Evolutionary conservation across 1,140 invertebrate species (phyloP).

Genomic region (Venustaconcha ellipsiformis): DNA sequence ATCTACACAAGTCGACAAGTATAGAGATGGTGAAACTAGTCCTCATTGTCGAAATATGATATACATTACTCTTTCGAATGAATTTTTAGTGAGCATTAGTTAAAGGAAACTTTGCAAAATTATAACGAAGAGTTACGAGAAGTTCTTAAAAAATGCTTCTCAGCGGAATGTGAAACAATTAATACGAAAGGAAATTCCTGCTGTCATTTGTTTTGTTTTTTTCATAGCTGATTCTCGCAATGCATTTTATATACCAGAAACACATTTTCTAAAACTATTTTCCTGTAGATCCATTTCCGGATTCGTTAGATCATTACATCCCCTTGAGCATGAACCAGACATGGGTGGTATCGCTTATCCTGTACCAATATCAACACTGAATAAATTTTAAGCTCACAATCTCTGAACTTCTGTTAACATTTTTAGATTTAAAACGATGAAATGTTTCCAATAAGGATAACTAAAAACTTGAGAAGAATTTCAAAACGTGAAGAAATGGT

Average conservation of each 20-base stretch:
- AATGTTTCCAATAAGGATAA: constrained; percentile 10
- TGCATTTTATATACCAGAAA: constrained; percentile 17
- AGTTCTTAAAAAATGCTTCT: constrained; percentile 15
- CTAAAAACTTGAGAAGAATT: constrained; percentile 3
- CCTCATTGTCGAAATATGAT: constrained; percentile 16
- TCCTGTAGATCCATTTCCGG: constrained; percentile 11
- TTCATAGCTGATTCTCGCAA: constrained; percentile 7
- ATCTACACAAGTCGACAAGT: constrained; percentile 18
- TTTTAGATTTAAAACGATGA: constrained; percentile 16
- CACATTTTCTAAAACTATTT: constrained; percentile 27
- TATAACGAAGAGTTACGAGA: constrained; percentile 20
- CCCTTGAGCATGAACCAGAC: constrained; percentile 25
- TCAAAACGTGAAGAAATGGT: too few species aligned
- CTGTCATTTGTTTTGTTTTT: constrained; percentile 7
- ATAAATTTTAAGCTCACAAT: constrained; percentile 26
- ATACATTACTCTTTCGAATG: constrained; percentile 11
- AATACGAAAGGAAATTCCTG: constrained; percentile 1
- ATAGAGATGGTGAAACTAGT: constrained; percentile 4
- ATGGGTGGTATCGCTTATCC: constrained; percentile 19
- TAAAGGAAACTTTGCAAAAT: constrained; percentile 16
- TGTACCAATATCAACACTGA: constrained; percentile 9
- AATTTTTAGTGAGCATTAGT: constrained; percentile 3
- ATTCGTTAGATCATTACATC: constrained; percentile 20
- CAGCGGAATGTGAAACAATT: constrained; percentile 15
- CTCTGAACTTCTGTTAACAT: constrained; percentile 21